Evolutionary conservation across 2,888 invertebrate genomes (phyloP), one percentile per base, ranked within the genome.

Genomic region (Clepsis dumicolana): DNA sequence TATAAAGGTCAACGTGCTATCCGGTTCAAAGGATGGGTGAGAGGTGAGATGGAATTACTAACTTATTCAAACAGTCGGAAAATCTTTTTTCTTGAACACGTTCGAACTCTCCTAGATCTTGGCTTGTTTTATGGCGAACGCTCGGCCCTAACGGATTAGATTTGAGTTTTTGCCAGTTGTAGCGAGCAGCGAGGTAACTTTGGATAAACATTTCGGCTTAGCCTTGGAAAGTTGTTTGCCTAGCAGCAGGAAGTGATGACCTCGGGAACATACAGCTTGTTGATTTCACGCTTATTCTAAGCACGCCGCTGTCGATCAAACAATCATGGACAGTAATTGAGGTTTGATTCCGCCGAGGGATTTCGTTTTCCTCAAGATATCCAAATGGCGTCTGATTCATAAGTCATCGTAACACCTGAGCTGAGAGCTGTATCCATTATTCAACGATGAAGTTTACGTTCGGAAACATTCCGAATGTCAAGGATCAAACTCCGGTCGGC

Each of bases 401-500:
- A 7, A 25, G 8, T 52, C 14, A 24, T 35, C 4, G 24, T n/a
- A 25, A 29, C n/a, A 48, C 18, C 48, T 18, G 29, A 61, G 24
- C 48, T 18, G 29, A 61, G 24, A 29, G 25, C 44, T 60, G 21
- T 3, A 18, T 61, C 18, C 44, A 48, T 61, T 61, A 61, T 61
- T 61, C 60, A 61, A 25, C 44, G 48, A 48, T 29, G 21, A 29
- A 57, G 38, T 38, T 35, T 14, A 57, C 16, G 60, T 48, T 61
- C 48, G n/a, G 16, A 59, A 59, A 59, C 59, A 25, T 61, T 29
- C 29, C 29, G 48, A 60, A 61, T 44, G 60, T 48, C 48, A 48
- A 48, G 48, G 48, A 61, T 61, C 60, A 41, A 41, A 29, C 44
- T 44, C 60, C 60, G 60, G 60, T 29, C 48, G 60, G 29, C 48